Evolutionary conservation across 2,797 vertebrate genomes (phyloP).

Genomic region (Muscicapa striata): DNA sequence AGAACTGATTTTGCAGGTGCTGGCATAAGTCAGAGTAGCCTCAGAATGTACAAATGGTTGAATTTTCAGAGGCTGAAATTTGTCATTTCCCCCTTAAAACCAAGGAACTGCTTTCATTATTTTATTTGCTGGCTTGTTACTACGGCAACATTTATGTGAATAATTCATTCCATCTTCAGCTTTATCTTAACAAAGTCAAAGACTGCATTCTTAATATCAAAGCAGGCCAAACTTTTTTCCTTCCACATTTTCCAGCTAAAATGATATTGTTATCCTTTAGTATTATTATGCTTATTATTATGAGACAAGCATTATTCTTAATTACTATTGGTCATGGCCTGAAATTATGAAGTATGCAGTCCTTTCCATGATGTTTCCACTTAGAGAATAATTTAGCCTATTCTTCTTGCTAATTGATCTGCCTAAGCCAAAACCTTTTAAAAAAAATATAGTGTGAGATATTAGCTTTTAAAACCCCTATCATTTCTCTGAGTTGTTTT

Average conservation of each 20-base stretch:
- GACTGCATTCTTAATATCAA: slow-evolving; percentile 73
- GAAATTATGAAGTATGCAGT: slow-evolving; percentile 60
- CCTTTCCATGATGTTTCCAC: slow-evolving; percentile 20
- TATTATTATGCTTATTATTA: slow-evolving; percentile 29
- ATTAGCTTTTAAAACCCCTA: background rate
- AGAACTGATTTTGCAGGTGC: background rate
- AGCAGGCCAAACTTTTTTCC: slow-evolving; percentile 64
- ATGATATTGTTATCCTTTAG: slow-evolving; percentile 22
- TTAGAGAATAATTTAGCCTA: slow-evolving; percentile 39
- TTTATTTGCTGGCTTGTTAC: slow-evolving; percentile 77
- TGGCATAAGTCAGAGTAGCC: slow-evolving; percentile 8
- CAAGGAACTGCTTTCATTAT: slow-evolving; percentile 71
- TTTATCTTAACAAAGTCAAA: slow-evolving; percentile 78
- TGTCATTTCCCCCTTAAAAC: slow-evolving; percentile 65
- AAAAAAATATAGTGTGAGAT: background rate
- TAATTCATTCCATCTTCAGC: slow-evolving; percentile 77
- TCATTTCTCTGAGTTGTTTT: slow-evolving; percentile 27
- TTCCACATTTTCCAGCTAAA: slow-evolving; percentile 48
- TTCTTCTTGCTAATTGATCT: slow-evolving; percentile 61
- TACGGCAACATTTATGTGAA: slow-evolving; percentile 76
- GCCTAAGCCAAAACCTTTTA: slow-evolving; percentile 42
- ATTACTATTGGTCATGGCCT: slow-evolving; percentile 56
- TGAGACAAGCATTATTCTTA: slow-evolving; percentile 35
- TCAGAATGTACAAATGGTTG: background rate
- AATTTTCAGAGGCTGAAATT: slow-evolving; percentile 64